These are phyloP conservation scores for Theocolax elegans DNA, from an alignment of 1,140 invertebrate genomes.

Conservation along the genomic window DNA sequence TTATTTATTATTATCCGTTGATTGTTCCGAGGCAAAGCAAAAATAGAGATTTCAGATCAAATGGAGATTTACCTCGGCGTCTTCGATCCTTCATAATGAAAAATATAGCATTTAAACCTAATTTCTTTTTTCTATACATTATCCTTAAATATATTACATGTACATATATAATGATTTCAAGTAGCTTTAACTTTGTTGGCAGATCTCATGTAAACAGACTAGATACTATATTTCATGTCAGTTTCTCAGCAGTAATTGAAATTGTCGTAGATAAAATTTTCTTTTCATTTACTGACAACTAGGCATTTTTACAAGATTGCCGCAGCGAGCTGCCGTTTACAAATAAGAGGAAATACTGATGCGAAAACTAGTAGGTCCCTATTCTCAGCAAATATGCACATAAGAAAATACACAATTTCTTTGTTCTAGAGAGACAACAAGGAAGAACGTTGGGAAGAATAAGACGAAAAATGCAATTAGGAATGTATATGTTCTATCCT, in stretches of 20 bases:
- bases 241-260: too few species aligned
- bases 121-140: slow-evolving; percentile 1
- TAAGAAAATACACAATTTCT: slow-evolving; percentile 27
- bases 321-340: slow-evolving; percentile 4
- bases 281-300: neutral
- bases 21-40: too few species aligned
- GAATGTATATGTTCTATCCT: slow-evolving; percentile 1
- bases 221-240: slow-evolving; percentile 24
- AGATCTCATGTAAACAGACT: slow-evolving; percentile 27
- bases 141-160: slow-evolving; percentile 6
- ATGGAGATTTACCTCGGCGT: too few species aligned
- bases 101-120: neutral
- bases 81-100: too few species aligned
- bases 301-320: slow-evolving; percentile 13
- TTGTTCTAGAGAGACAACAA: neutral
- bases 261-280: neutral
- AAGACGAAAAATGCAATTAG: neutral
- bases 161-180: too few species aligned
- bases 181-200: slow-evolving; percentile 5
- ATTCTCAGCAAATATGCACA: slow-evolving; percentile 3
- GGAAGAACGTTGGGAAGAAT: slow-evolving; percentile 6
- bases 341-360: slow-evolving; percentile 34
- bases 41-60: too few species aligned
- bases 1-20: neutral
- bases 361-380: neutral